A percentile compares a stretch with the other conserved stretches of the same genome.
Evolutionary conservation across 2,797 vertebrate genomes (phyloP).

Genomic region (Saxicola maurus): DNA sequence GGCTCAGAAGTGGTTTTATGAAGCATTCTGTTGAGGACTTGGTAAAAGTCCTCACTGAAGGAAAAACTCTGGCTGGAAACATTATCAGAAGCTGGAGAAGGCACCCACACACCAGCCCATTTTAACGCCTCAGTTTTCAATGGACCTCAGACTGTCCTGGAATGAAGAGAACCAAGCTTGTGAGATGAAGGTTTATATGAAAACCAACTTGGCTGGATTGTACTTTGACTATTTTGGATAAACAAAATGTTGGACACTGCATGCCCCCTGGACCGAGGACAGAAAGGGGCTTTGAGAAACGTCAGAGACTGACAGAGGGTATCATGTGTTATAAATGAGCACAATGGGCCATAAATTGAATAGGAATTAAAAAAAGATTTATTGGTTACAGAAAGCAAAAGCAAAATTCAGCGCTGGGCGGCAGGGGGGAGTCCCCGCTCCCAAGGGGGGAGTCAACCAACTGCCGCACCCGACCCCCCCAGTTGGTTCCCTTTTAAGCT

Average conservation of each 20-base stretch:
- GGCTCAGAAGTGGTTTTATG: not conserved
- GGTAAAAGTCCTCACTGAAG: not conserved
- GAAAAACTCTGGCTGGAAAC: not conserved
- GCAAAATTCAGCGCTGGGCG: no score
- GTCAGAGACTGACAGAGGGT: not conserved
- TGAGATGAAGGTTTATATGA: not conserved
- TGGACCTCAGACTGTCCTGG: rapidly evolving
- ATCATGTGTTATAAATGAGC: no score
- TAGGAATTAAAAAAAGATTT: no score
- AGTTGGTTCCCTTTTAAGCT: no score
- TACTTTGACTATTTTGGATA: not conserved
- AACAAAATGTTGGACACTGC: not conserved
- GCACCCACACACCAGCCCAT: not conserved
- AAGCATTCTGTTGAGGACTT: not conserved
- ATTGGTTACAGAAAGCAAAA: no score
- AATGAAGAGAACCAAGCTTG: rapidly evolving
- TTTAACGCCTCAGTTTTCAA: not conserved
- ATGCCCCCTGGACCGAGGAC: not conserved
- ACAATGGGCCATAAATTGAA: no score
- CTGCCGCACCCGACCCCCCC: no score
- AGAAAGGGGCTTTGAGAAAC: not conserved
- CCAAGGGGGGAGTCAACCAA: no score
- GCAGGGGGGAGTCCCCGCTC: no score
- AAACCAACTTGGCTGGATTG: not conserved
- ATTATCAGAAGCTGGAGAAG: not conserved